Percentiles rank a stretch among this genome's conserved stretches.
Evolutionary conservation across 2,888 invertebrate species (phyloP).

Genomic region (Drosophila picticornis): DNA sequence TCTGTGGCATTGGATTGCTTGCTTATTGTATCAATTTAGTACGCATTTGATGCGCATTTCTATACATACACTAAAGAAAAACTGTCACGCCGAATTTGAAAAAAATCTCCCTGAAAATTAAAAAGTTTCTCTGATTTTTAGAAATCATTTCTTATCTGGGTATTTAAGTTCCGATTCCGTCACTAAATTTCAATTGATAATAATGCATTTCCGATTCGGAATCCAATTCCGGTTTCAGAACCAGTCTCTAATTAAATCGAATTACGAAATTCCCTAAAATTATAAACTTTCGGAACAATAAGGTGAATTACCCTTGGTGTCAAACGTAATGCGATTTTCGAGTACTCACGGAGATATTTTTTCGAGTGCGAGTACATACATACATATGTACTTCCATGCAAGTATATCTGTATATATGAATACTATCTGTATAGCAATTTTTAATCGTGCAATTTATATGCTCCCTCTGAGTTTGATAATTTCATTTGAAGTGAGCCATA

Average conservation of each 20-base stretch:
- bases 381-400: background rate
- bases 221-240: background rate
- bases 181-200: background rate
- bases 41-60: background rate
- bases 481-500: conserved; percentile 21
- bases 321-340: background rate
- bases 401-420: conserved; percentile 6
- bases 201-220: background rate
- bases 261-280: background rate
- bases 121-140: background rate
- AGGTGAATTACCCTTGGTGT: background rate
- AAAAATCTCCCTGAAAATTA: background rate
- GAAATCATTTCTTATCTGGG: background rate
- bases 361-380: background rate
- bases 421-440: conserved; percentile 14
- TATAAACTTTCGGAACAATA: background rate
- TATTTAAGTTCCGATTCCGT: background rate
- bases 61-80: background rate
- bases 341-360: background rate
- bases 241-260: background rate
- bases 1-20: conserved; percentile 50
- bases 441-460: conserved; percentile 57
- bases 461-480: conserved; percentile 35
- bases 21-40: conserved; percentile 23
- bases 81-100: background rate